Conservation (phyloP, 2,113 vertebrate genomes). For the Sphyrna mokarran region DNA sequence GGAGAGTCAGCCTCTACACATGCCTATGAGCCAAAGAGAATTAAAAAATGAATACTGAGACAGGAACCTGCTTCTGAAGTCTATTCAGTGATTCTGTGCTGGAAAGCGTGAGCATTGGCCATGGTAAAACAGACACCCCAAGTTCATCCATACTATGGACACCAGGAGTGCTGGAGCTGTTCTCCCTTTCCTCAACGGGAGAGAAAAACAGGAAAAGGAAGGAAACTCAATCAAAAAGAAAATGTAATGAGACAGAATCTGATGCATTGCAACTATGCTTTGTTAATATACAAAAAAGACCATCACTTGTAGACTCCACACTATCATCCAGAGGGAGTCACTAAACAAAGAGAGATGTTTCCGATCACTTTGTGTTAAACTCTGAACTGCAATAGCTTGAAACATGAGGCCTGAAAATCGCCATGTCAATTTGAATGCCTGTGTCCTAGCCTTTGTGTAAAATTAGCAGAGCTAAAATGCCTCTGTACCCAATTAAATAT, state of each 20-base stretch:
- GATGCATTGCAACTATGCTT: neutral
- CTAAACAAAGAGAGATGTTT: neutral
- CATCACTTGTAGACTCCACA: neutral
- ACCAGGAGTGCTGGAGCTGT: neutral
- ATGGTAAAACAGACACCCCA: neutral
- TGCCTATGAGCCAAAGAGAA: neutral
- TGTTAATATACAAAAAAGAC: neutral
- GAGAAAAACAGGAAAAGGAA: neutral
- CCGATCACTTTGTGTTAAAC: neutral
- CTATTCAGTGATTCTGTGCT: neutral
- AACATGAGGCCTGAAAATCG: neutral
- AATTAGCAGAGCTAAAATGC: constrained; percentile 9
- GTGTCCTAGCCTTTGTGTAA: neutral
- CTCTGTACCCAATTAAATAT: constrained; percentile 22
- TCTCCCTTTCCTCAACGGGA: neutral
- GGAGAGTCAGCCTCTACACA: too few relatives aligned
- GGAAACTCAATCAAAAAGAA: neutral
- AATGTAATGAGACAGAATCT: neutral
- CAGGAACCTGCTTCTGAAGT: neutral
- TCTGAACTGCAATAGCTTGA: neutral
- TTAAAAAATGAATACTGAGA: too few relatives aligned
- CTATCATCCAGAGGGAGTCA: neutral
- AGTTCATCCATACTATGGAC: neutral
- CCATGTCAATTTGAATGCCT: neutral
- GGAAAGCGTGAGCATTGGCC: neutral